Evolutionary conservation across 2,888 invertebrate genomes (phyloP).

Genomic region (Euzophera pinguis): DNA sequence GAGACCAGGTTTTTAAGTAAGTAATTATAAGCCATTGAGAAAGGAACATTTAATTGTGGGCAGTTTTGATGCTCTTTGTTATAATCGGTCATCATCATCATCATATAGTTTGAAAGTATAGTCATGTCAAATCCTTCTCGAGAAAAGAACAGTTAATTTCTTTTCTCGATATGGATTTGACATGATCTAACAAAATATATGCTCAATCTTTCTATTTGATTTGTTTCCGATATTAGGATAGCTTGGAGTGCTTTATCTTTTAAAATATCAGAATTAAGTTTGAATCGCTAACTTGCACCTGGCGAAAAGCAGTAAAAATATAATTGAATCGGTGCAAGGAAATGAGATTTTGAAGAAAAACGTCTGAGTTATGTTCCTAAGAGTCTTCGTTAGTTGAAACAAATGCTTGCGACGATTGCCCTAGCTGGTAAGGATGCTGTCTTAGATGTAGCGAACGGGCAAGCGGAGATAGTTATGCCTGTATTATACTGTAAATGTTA

Average conservation of each 20-base stretch:
- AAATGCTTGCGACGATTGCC: neutral
- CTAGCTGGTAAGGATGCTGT: neutral
- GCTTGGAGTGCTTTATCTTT: neutral
- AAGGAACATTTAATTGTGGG: too few relatives aligned
- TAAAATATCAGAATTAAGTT: neutral
- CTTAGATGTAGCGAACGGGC: neutral
- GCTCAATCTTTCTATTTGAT: too few relatives aligned
- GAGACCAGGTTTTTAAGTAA: too few relatives aligned
- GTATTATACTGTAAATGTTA: neutral
- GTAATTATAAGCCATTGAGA: too few relatives aligned
- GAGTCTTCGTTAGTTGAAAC: slow-evolving; percentile 1
- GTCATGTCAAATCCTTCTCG: too few relatives aligned
- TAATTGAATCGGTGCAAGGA: slow-evolving; percentile 8
- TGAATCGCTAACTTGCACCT: slow-evolving; percentile 1
- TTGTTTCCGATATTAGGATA: neutral
- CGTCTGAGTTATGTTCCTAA: neutral
- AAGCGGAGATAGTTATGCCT: neutral
- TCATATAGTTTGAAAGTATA: too few relatives aligned
- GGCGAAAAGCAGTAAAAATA: neutral
- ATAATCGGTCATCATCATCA: too few relatives aligned
- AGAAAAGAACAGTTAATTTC: too few relatives aligned
- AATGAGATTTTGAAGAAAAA: slow-evolving; percentile 7
- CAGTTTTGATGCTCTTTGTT: too few relatives aligned
- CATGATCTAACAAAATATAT: too few relatives aligned
- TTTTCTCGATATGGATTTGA: too few relatives aligned